phyloP scores from a whole-genome alignment of 2,888 invertebrate species.

The Ormia ochracea region DNA sequence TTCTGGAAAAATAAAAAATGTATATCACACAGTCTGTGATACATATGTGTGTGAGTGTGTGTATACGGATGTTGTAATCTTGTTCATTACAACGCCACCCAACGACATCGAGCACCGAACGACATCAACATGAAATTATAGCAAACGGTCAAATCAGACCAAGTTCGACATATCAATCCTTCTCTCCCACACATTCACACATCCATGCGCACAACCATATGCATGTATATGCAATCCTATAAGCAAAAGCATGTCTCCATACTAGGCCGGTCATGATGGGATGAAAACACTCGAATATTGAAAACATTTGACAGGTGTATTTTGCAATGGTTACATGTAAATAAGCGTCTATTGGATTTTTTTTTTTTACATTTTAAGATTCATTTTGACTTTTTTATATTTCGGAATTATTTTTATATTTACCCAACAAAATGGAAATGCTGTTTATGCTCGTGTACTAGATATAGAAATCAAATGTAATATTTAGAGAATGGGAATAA shows the following conservation, averaged over 20 bases:
- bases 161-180: not conserved
- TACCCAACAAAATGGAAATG: constrained; percentile 42
- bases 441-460: constrained; percentile 31
- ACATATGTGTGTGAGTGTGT: not conserved
- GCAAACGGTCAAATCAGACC: constrained; percentile 35
- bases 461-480: constrained; percentile 9
- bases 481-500: not conserved
- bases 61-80: not conserved
- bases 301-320: constrained; percentile 40
- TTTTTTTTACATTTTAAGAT: constrained; percentile 25
- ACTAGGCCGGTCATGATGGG: not conserved
- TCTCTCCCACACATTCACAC: not conserved
- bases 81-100: constrained; percentile 6
- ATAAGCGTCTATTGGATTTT: not conserved
- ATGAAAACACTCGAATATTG: constrained; percentile 7
- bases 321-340: not conserved
- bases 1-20: no score
- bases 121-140: not conserved
- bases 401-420: constrained; percentile 28
- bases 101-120: constrained; percentile 7
- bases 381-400: constrained; percentile 20
- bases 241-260: not conserved
- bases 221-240: no score
- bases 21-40: not conserved
- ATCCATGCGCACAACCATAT: no score